Percentiles rank a stretch among this genome's conserved stretches.
These are phyloP conservation scores for Polymixis flavicincta DNA, from an alignment of 2,888 invertebrate species.

Conservation along the genomic window DNA sequence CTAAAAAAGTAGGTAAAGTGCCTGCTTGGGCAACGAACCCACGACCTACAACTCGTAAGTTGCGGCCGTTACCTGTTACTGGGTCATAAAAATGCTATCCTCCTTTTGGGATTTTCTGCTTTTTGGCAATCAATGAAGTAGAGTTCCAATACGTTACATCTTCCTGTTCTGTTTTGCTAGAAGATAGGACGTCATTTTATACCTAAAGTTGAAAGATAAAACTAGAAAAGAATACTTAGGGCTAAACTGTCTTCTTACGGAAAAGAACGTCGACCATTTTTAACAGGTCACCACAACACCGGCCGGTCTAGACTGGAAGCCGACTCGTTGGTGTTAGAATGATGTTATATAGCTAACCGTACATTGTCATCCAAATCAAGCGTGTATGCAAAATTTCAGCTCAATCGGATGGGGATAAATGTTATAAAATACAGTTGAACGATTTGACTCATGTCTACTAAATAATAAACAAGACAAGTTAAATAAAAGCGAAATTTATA, in stretches of 20 bases:
- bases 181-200: conserved; percentile 3
- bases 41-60: background rate
- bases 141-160: no score
- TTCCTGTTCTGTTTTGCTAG: background rate
- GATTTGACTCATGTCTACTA: no score
- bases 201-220: background rate
- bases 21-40: no score
- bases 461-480: no score
- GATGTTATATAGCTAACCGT: no score
- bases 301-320: no score
- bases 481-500: background rate
- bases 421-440: no score
- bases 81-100: background rate
- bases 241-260: background rate
- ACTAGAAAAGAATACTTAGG: background rate
- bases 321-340: no score
- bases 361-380: no score
- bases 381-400: no score
- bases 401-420: no score
- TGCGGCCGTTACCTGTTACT: background rate
- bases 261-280: background rate
- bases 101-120: background rate
- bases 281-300: background rate
- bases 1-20: no score
- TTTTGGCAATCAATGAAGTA: background rate